These are phyloP conservation scores for Anguilla anguilla DNA, from an alignment of 2,797 vertebrate species.

Conservation along the genomic window DNA sequence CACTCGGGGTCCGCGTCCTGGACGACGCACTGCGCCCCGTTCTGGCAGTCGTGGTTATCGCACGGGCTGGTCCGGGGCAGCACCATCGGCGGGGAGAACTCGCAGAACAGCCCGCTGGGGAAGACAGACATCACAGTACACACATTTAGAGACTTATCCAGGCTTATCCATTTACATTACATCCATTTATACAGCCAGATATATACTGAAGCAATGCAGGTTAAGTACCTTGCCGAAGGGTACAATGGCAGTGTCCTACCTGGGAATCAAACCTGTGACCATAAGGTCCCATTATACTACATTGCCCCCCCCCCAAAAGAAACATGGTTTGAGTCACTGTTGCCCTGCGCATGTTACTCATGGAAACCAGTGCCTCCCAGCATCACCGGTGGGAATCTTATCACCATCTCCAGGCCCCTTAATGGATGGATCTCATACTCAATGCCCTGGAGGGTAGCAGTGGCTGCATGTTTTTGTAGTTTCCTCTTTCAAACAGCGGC, in stretches of 20 bases:
- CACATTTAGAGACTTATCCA: no score
- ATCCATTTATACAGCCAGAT: no score
- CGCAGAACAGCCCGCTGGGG: conserved; percentile 79
- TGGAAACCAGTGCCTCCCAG: neutral
- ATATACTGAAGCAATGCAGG: no score
- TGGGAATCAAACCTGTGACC: no score
- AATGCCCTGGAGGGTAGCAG: neutral
- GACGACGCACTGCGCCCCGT: conserved; percentile 90
- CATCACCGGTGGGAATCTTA: neutral
- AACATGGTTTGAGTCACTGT: neutral
- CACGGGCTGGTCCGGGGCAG: conserved; percentile 95
- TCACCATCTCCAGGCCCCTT: neutral
- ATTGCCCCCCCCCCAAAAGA: no score
- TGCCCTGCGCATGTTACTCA: neutral
- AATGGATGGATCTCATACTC: neutral
- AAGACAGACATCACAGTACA: neutral
- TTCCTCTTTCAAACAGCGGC: neutral
- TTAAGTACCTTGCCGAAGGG: no score
- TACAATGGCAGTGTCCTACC: no score
- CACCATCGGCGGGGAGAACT: conserved; percentile 93
- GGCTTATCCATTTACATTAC: no score
- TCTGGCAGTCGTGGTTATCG: conserved; percentile 92
- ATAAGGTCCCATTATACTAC: no score
- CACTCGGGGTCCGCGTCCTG: conserved; percentile 84
- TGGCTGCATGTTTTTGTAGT: neutral